These are phyloP conservation scores for Cephus cinctus DNA, from an alignment of 1,140 invertebrate genomes.

Conservation along the genomic window DNA sequence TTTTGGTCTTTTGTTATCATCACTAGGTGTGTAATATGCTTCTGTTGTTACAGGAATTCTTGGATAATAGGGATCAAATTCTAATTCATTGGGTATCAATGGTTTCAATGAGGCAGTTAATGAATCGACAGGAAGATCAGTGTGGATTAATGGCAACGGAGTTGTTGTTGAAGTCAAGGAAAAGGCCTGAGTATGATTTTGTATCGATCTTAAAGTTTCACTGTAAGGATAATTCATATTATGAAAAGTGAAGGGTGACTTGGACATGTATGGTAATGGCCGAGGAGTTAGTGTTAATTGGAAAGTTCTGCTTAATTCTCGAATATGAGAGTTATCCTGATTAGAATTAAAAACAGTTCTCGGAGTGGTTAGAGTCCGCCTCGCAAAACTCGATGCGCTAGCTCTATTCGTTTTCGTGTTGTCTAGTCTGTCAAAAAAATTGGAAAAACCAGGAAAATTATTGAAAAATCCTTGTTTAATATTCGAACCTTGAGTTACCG, in stretches of 20 bases:
- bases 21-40: slow-evolving; percentile 31
- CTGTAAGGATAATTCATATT: slow-evolving; percentile 31
- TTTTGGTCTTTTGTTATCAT: slow-evolving; percentile 4
- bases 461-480: too few relatives aligned
- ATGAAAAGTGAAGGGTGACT: slow-evolving; percentile 11
- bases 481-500: too few relatives aligned
- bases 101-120: slow-evolving; percentile 29
- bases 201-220: slow-evolving; percentile 37
- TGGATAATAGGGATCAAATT: slow-evolving; percentile 46
- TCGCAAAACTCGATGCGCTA: neutral
- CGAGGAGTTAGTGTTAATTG: neutral
- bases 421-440: too few relatives aligned
- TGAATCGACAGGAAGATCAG: slow-evolving; percentile 32
- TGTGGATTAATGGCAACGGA: slow-evolving; percentile 9
- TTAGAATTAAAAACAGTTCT: slow-evolving; percentile 9
- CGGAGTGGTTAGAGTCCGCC: neutral
- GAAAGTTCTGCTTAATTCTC: neutral
- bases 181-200: slow-evolving; percentile 13
- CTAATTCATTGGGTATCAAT: slow-evolving; percentile 25
- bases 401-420: too few relatives aligned
- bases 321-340: too few relatives aligned
- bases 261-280: too few relatives aligned
- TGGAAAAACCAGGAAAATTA: too few relatives aligned
- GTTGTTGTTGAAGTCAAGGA: neutral
- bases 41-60: slow-evolving; percentile 30